Evolutionary conservation across 2,113 vertebrate genomes (phyloP).

Genomic region (Hepsetus odoe): DNA sequence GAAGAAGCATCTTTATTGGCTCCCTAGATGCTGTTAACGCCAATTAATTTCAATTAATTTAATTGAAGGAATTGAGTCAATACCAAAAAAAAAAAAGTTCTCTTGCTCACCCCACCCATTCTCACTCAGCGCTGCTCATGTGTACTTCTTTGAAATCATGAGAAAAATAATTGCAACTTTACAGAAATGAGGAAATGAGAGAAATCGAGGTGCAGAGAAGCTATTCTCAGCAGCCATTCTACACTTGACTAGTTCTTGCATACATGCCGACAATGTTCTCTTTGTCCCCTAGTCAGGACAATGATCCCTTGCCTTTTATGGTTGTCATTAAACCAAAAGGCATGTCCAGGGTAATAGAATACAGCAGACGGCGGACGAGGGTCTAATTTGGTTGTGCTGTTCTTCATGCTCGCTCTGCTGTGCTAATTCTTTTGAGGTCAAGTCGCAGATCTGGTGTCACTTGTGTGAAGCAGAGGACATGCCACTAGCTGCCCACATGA

Average conservation of each 20-base stretch:
- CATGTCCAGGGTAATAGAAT: constrained; percentile 50
- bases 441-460: constrained; percentile 65
- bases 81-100: no score
- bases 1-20: no score
- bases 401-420: constrained; percentile 45
- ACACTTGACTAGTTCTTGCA: neutral
- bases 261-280: constrained; percentile 7
- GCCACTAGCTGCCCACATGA: constrained; percentile 63
- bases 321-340: constrained; percentile 24
- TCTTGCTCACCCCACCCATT: neutral
- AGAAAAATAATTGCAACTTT: neutral
- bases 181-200: neutral
- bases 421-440: constrained; percentile 69
- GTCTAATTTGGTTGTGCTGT: constrained; percentile 43
- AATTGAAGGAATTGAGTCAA: neutral
- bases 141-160: neutral
- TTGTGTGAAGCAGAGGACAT: constrained; percentile 44
- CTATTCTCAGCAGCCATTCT: neutral
- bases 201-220: neutral
- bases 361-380: constrained; percentile 48
- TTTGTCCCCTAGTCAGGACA: constrained; percentile 47
- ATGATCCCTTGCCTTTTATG: constrained; percentile 38
- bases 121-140: neutral
- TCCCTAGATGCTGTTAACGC: no score
- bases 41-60: no score